Percentiles rank a stretch among this genome's conserved stretches.
These are phyloP conservation scores for Mormyrops boulengeri DNA, from an alignment of 2,797 vertebrate species.

Conservation along the genomic window DNA sequence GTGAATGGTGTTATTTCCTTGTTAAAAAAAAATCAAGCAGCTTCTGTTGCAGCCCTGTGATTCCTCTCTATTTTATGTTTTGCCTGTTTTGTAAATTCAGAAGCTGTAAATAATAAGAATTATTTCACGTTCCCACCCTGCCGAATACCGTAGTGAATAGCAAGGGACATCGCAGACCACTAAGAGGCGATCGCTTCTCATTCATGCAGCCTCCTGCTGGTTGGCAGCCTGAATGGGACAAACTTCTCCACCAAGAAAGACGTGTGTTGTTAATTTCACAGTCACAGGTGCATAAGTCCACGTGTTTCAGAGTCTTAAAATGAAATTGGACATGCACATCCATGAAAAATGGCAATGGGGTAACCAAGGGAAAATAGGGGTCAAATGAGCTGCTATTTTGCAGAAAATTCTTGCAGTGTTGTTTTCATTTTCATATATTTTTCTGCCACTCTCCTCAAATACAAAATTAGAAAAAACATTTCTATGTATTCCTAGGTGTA, in stretches of 20 bases:
- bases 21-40: background rate
- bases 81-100: background rate
- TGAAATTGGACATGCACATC: conserved; percentile 26
- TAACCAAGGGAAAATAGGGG: background rate
- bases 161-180: background rate
- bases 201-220: background rate
- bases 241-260: background rate
- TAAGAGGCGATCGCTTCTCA: background rate
- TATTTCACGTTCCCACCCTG: background rate
- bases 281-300: conserved; percentile 23
- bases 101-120: background rate
- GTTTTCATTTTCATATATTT: conserved; percentile 19
- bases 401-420: background rate
- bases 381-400: background rate
- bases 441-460: conserved; percentile 13
- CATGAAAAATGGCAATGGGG: background rate
- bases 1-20: conserved; percentile 42
- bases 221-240: background rate
- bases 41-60: background rate
- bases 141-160: background rate
- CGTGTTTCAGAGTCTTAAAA: conserved; percentile 10
- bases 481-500: conserved; percentile 6
- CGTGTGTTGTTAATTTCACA: conserved; percentile 14
- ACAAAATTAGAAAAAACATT: conserved; percentile 4
- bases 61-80: background rate